phyloP scores from a whole-genome alignment of 2,113 vertebrate species.

The Erinaceus europaeus region DNA sequence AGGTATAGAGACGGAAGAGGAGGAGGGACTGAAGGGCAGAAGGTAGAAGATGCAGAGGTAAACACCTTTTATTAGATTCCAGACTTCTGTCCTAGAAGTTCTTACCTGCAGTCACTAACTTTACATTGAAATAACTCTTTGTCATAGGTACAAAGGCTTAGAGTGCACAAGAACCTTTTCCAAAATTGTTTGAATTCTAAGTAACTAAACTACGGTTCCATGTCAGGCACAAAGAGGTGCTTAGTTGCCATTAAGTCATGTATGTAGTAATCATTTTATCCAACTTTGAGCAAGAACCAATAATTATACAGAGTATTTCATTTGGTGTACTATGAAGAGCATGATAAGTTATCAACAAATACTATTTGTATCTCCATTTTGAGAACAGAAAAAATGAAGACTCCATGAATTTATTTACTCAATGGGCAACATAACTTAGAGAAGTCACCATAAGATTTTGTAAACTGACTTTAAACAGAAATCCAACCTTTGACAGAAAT shows the following conservation, averaged over 20 bases:
- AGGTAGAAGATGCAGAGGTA: too few species aligned
- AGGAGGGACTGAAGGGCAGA: too few species aligned
- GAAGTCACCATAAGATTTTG: background rate
- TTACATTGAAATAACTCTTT: background rate
- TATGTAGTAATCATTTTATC: background rate
- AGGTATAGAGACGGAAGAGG: too few species aligned
- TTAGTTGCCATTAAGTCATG: background rate
- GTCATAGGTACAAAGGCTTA: background rate
- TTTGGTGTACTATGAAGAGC: background rate
- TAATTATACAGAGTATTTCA: background rate
- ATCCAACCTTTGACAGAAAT: background rate
- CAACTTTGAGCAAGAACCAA: too few species aligned
- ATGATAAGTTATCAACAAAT: too few species aligned
- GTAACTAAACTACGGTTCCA: background rate
- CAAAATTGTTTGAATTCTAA: background rate
- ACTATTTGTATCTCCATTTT: too few species aligned
- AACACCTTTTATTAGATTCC: too few species aligned
- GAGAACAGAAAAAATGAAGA: background rate
- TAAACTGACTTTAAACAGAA: background rate
- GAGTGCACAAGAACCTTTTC: background rate
- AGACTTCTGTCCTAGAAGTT: too few species aligned
- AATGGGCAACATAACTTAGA: background rate
- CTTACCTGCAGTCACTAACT: too few species aligned
- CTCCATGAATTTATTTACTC: background rate
- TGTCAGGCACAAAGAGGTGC: background rate